Conservation (phyloP, 1,140 invertebrate genomes). For the Drosophila nikananu region DNA sequence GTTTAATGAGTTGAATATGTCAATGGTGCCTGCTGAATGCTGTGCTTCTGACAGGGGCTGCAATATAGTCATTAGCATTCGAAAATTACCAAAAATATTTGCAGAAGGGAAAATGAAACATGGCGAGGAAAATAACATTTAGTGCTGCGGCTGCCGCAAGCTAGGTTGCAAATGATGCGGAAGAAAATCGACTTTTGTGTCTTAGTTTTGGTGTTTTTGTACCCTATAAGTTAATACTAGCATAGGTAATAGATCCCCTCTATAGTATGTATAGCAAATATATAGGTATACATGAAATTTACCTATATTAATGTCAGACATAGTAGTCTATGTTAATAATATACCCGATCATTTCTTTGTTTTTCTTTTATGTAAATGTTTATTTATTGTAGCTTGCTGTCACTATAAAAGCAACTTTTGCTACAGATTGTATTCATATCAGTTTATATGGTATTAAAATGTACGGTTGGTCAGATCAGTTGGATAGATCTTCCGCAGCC, state of each 20-base stretch:
- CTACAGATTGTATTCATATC: too few relatives aligned
- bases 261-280: not conserved
- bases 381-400: too few relatives aligned
- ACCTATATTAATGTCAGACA: too few relatives aligned
- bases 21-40: slow-evolving; percentile 48
- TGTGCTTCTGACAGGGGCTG: slow-evolving; percentile 27
- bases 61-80: slow-evolving; percentile 70
- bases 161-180: slow-evolving; percentile 7
- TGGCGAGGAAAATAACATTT: slow-evolving; percentile 23
- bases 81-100: slow-evolving; percentile 66
- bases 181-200: not conserved
- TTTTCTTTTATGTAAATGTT: too few relatives aligned
- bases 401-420: too few relatives aligned
- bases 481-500: too few relatives aligned
- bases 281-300: too few relatives aligned
- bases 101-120: slow-evolving; percentile 18
- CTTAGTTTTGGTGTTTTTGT: not conserved
- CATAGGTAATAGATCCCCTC: not conserved
- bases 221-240: not conserved
- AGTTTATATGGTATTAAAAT: too few relatives aligned
- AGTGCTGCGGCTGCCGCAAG: slow-evolving; percentile 19
- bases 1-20: slow-evolving; percentile 82
- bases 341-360: too few relatives aligned
- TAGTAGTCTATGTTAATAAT: too few relatives aligned
- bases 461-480: too few relatives aligned